phyloP scores from a whole-genome alignment of 92 coral and sea anemone genomes.

The Desmophyllum pertusum region DNA sequence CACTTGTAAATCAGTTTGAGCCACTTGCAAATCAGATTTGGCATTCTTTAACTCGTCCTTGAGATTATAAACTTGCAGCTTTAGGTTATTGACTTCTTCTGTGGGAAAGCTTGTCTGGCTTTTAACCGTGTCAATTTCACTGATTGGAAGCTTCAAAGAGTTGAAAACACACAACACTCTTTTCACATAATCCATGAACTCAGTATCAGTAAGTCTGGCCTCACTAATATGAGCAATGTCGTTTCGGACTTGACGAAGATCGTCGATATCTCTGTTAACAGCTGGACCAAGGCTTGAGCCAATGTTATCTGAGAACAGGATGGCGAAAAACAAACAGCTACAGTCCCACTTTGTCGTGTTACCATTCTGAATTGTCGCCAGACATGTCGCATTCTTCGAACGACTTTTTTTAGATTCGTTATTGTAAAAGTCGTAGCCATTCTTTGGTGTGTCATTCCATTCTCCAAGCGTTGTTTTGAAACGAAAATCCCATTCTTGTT shows the following conservation, averaged over 20 bases:
- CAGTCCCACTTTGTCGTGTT: conserved; percentile 12
- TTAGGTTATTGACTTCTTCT: neutral
- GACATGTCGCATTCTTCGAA: neutral
- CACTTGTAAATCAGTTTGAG: neutral
- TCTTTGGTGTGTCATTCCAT: conserved; percentile 3
- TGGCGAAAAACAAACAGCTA: neutral
- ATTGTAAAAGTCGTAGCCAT: neutral
- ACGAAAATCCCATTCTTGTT: conserved; percentile 1
- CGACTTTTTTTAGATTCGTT: conserved; percentile 1
- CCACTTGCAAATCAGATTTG: neutral
- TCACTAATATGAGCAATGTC: conserved; percentile 21
- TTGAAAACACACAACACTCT: conserved; percentile 10
- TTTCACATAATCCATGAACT: neutral
- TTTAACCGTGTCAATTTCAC: conserved; percentile 3
- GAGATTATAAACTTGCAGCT: neutral
- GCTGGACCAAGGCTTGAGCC: neutral
- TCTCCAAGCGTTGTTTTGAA: neutral
- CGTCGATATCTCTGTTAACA: neutral
- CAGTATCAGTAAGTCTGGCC: conserved; percentile 7
- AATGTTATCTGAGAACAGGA: conserved; percentile 5
- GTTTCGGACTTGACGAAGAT: neutral
- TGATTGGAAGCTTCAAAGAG: neutral
- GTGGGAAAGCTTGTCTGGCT: neutral
- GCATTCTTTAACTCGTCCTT: neutral
- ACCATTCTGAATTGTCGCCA: neutral